Evolutionary conservation across 2,797 vertebrate genomes (phyloP).

Genomic region (Leptodactylus fallax): DNA sequence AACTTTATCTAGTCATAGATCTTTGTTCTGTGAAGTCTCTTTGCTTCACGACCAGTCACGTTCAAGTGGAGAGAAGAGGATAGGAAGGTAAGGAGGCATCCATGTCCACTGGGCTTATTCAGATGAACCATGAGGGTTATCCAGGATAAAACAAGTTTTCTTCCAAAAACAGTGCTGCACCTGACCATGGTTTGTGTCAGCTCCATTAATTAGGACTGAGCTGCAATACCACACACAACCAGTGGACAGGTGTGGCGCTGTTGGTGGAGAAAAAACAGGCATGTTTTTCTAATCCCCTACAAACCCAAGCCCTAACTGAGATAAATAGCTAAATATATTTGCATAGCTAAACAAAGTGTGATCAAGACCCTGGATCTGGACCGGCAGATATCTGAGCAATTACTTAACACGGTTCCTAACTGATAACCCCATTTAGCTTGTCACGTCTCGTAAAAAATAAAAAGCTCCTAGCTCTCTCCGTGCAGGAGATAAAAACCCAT

Average conservation of each 20-base stretch:
- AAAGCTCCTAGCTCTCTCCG: slow-evolving; percentile 42
- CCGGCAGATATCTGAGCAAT: slow-evolving; percentile 24
- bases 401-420: slow-evolving; percentile 39
- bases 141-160: too few species aligned
- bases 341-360: slow-evolving; percentile 7
- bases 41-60: too few species aligned
- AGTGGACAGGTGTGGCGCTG: background rate
- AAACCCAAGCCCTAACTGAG: background rate
- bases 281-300: background rate
- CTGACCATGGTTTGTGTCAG: too few species aligned
- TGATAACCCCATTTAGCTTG: slow-evolving; percentile 63
- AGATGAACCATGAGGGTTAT: too few species aligned
- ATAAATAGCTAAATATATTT: background rate
- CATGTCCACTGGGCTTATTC: too few species aligned
- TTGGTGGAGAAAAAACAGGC: background rate
- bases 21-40: too few species aligned
- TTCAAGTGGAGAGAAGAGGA: too few species aligned
- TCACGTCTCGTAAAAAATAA: slow-evolving; percentile 51
- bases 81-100: too few species aligned
- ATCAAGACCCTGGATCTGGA: background rate
- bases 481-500: slow-evolving; percentile 53
- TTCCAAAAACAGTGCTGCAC: too few species aligned
- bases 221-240: too few species aligned
- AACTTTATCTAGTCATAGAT: too few species aligned
- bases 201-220: too few species aligned